Conservation (phyloP, 2,888 invertebrate genomes). For the Drosophila greeni region DNA sequence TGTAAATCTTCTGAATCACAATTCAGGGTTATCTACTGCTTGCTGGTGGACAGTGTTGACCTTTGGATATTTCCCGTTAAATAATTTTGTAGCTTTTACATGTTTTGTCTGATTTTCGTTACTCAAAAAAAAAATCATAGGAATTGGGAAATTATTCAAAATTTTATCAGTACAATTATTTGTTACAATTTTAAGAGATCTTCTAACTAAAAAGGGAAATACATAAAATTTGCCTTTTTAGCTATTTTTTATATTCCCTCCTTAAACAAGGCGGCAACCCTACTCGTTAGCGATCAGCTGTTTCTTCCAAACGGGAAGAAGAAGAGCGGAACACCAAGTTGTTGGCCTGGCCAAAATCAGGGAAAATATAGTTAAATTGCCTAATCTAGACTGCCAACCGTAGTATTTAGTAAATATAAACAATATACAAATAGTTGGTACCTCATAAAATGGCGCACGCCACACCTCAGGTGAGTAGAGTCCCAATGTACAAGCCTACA, state of each 20-base stretch:
- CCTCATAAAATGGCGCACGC: conserved; percentile 73
- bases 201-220: not conserved
- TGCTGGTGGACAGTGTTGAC: conserved; percentile 1
- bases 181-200: not conserved
- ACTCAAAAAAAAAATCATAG: not conserved
- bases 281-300: conserved; percentile 46
- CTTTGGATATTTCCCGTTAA: not conserved
- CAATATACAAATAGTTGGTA: conserved; percentile 4
- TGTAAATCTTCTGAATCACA: conserved; percentile 32
- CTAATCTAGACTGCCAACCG: conserved; percentile 14
- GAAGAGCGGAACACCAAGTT: conserved; percentile 40
- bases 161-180: not conserved
- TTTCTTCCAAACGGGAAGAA: conserved; percentile 42
- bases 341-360: conserved; percentile 38
- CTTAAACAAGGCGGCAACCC: conserved; percentile 7
- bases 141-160: not conserved
- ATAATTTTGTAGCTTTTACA: not conserved
- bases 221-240: not conserved
- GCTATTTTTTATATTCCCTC: not conserved
- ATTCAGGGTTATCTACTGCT: conserved; percentile 23
- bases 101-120: not conserved
- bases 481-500: not conserved
- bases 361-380: conserved; percentile 21
- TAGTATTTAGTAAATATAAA: conserved; percentile 14
- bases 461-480: conserved; percentile 75